Evolutionary conservation across 2,888 invertebrate species (phyloP).

Genomic region (Seira sanloemensis): DNA sequence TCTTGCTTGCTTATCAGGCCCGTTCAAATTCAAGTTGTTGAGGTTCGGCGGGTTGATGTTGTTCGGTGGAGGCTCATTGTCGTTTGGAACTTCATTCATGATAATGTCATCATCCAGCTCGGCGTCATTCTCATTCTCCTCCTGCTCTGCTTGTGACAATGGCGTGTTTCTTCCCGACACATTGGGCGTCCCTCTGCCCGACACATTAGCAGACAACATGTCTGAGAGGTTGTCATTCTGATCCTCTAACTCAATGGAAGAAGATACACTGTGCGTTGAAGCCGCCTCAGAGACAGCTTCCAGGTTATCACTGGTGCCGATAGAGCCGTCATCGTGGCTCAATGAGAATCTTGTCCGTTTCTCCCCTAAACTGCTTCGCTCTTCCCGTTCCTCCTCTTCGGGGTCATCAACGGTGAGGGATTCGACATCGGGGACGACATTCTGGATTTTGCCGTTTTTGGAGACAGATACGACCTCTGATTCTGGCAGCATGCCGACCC

Average conservation of each 20-base stretch:
- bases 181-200: constrained; percentile 93
- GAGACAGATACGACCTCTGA: constrained; percentile 65
- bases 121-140: constrained; percentile 77
- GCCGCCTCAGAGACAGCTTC: constrained; percentile 97
- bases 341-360: constrained; percentile 83
- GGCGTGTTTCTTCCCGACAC: constrained; percentile 98
- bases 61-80: constrained; percentile 25
- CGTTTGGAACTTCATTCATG: constrained; percentile 62
- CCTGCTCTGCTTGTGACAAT: constrained; percentile 84
- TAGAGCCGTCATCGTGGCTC: constrained; percentile 93
- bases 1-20: constrained; percentile 81
- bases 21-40: constrained; percentile 69
- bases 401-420: constrained; percentile 61
- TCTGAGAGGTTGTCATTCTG: constrained; percentile 95
- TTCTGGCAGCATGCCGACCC: constrained; percentile 82
- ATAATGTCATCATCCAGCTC: constrained; percentile 56
- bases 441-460: constrained; percentile 51
- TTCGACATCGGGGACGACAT: constrained; percentile 60
- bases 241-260: constrained; percentile 86
- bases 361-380: constrained; percentile 74
- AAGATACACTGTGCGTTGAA: constrained; percentile 94
- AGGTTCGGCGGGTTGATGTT: constrained; percentile 71
- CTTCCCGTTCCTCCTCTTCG: constrained; percentile 74
- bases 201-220: constrained; percentile 97
- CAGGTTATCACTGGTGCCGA: constrained; percentile 93